Evolutionary conservation across 1,140 invertebrate genomes (phyloP).

Genomic region (Drosophila fuyamai): DNA sequence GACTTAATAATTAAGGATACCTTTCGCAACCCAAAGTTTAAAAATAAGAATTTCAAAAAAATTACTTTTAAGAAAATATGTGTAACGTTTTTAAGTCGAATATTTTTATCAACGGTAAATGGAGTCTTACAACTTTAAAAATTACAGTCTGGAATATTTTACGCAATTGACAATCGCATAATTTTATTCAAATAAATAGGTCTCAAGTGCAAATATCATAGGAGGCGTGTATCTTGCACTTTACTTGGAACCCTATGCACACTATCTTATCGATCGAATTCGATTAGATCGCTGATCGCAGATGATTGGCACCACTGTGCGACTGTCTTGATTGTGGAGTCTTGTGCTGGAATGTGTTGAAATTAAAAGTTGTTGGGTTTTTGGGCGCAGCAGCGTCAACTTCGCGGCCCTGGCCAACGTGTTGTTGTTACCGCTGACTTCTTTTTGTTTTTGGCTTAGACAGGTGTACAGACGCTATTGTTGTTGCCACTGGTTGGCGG

Average conservation of each 20-base stretch:
- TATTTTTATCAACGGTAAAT: too few species aligned
- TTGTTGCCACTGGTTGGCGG: slow-evolving; percentile 34
- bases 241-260: background rate
- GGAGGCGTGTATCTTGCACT: too few species aligned
- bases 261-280: background rate
- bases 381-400: slow-evolving; percentile 67
- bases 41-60: too few species aligned
- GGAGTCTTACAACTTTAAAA: too few species aligned
- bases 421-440: slow-evolving; percentile 30
- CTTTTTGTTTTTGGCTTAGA: slow-evolving; percentile 63
- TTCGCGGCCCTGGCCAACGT: slow-evolving; percentile 62
- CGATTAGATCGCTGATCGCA: background rate
- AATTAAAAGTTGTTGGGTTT: slow-evolving; percentile 82
- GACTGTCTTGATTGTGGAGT: slow-evolving; percentile 24
- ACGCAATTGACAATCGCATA: too few species aligned
- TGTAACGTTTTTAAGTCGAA: too few species aligned
- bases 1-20: too few species aligned
- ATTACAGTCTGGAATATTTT: too few species aligned
- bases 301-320: slow-evolving; percentile 25
- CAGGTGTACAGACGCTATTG: slow-evolving; percentile 63
- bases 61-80: too few species aligned
- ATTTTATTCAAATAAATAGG: too few species aligned
- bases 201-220: too few species aligned
- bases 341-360: slow-evolving; percentile 78
- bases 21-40: too few species aligned